phyloP scores from a whole-genome alignment of 1,140 invertebrate genomes.

The Diorhabda elongata region DNA sequence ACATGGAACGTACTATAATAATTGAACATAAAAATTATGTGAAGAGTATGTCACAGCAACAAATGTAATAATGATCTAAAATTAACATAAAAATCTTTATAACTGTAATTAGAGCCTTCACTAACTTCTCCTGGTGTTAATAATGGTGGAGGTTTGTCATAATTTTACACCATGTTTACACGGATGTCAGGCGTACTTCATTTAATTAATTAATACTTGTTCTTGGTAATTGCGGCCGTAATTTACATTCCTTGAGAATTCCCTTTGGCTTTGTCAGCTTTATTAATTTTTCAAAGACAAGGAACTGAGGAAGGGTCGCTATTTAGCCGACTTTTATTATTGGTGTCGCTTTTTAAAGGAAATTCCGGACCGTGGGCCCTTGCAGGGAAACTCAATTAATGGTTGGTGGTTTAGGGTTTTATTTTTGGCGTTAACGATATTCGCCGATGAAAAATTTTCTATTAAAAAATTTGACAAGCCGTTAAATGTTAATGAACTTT shows the following conservation, averaged over 20 bases:
- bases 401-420: neutral
- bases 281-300: constrained; percentile 18
- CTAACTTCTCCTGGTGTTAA: neutral
- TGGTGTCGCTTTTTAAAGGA: constrained; percentile 4
- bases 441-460: neutral
- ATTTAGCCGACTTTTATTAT: constrained; percentile 12
- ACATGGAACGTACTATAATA: too few species aligned
- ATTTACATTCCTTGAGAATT: constrained; percentile 19
- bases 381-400: neutral
- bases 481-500: too few species aligned
- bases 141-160: constrained; percentile 25
- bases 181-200: constrained; percentile 21
- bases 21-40: too few species aligned
- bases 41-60: too few species aligned
- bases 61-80: too few species aligned
- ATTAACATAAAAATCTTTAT: too few species aligned
- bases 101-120: neutral
- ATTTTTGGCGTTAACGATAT: neutral
- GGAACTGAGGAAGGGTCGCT: constrained; percentile 9
- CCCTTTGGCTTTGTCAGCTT: constrained; percentile 9
- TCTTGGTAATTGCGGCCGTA: constrained; percentile 24
- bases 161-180: constrained; percentile 31
- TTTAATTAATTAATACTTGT: constrained; percentile 31
- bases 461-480: too few species aligned
- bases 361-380: constrained; percentile 6